Evolutionary conservation across 2,113 vertebrate species (phyloP).

Genomic region (Peucedramus taeniatus): DNA sequence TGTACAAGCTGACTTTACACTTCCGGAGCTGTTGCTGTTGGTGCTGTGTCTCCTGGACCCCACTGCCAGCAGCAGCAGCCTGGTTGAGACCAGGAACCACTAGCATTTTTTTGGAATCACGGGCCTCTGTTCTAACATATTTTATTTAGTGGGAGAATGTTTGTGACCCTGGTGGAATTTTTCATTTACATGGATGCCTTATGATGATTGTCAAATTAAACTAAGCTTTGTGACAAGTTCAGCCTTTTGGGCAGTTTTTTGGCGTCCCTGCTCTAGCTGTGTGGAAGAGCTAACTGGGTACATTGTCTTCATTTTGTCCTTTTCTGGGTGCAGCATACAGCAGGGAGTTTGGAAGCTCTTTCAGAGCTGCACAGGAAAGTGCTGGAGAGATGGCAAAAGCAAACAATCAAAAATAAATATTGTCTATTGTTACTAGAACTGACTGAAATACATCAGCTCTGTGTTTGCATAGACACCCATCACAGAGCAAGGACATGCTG

Average conservation of each 20-base stretch:
- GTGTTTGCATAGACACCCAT: neutral
- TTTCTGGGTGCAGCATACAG: neutral
- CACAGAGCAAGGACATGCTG: neutral
- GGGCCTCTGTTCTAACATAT: neutral
- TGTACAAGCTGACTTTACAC: slow-evolving; percentile 31
- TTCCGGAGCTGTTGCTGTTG: neutral
- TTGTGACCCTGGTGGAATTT: slow-evolving; percentile 39
- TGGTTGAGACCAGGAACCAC: neutral
- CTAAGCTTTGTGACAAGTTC: slow-evolving; percentile 42
- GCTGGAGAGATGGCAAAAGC: neutral
- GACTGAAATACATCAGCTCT: neutral
- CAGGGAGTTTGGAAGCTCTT: neutral
- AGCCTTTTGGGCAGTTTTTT: neutral
- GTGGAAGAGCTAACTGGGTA: neutral
- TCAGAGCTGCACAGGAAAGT: neutral
- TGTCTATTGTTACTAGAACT: neutral
- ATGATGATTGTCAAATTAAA: slow-evolving; percentile 64
- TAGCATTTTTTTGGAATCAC: neutral
- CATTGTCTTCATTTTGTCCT: neutral
- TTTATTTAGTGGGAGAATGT: slow-evolving; percentile 50
- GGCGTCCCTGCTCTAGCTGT: neutral
- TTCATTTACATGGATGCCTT: slow-evolving; percentile 67
- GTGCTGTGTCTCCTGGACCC: neutral
- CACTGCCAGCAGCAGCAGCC: neutral
- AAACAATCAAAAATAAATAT: neutral